These are phyloP conservation scores for Neocrepidodera transversa DNA, from an alignment of 2,888 invertebrate species.

Conservation along the genomic window DNA sequence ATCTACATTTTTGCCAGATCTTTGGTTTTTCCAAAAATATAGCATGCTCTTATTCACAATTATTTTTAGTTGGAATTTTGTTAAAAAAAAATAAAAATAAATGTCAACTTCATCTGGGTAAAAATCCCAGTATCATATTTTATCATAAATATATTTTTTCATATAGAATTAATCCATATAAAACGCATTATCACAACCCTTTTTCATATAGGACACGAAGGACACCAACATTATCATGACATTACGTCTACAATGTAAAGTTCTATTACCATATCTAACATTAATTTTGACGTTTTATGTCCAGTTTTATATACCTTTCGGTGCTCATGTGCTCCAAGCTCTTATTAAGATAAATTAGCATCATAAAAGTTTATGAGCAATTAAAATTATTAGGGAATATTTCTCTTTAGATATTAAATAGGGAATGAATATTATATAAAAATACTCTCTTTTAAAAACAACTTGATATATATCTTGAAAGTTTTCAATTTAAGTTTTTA, in stretches of 20 bases:
- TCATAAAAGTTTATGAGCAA: constrained; percentile 33
- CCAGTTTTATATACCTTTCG: constrained; percentile 28
- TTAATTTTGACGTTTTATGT: constrained; percentile 29
- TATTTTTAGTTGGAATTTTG: no score
- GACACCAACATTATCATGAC: constrained; percentile 15
- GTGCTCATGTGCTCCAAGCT: constrained; percentile 15
- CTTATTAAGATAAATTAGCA: constrained; percentile 30
- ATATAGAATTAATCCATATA: constrained; percentile 6
- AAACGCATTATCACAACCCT: constrained; percentile 10
- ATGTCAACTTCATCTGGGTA: no score
- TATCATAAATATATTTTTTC: constrained; percentile 1
- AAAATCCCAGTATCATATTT: not conserved
- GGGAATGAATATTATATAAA: no score
- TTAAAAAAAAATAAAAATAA: no score
- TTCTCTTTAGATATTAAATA: constrained; percentile 6
- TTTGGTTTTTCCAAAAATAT: no score
- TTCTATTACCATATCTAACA: constrained; percentile 25
- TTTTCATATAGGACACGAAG: constrained; percentile 9
- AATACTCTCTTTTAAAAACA: no score
- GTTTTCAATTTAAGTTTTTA: no score
- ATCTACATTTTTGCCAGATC: no score
- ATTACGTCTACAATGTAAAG: constrained; percentile 17
- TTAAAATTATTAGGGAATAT: constrained; percentile 29
- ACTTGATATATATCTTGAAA: no score
- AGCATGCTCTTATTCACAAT: no score